A percentile compares a stretch with the other conserved stretches of the same genome.
These are phyloP conservation scores for Cottoperca gobio DNA, from an alignment of 2,797 vertebrate species.

Conservation along the genomic window DNA sequence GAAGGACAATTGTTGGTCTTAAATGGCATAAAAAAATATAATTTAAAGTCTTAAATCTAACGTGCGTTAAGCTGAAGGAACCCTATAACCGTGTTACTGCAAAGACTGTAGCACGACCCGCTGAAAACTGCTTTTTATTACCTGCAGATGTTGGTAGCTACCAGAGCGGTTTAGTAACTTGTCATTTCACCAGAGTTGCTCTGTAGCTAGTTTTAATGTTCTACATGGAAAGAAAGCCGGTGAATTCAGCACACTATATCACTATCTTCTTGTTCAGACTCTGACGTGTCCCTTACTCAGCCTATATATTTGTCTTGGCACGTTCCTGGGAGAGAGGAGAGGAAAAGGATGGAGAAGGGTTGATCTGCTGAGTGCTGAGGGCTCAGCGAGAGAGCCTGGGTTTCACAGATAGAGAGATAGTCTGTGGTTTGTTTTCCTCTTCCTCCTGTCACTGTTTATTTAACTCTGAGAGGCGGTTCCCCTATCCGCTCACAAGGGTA, in stretches of 20 bases:
- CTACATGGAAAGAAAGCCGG: neutral
- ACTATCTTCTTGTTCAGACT: conserved; percentile 12
- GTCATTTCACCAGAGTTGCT: neutral
- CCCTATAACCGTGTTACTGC: conserved; percentile 1
- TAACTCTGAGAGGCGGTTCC: conserved; percentile 59
- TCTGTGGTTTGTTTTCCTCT: conserved; percentile 71
- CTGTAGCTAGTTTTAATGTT: neutral
- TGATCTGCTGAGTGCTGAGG: conserved; percentile 82
- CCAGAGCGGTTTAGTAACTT: conserved; percentile 1
- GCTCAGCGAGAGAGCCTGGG: conserved; percentile 87
- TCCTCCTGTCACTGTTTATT: conserved; percentile 74
- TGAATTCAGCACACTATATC: conserved; percentile 12
- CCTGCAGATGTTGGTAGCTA: neutral
- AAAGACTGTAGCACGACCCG: neutral
- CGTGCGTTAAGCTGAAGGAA: no score
- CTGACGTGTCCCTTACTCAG: conserved; percentile 28
- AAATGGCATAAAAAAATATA: no score
- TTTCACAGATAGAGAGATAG: conserved; percentile 76
- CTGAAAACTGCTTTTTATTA: neutral
- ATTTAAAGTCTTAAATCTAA: no score
- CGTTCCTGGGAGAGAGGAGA: conserved; percentile 47
- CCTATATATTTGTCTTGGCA: conserved; percentile 70
- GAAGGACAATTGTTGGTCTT: no score
- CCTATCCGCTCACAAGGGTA: conserved; percentile 51
- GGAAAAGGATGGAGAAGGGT: conserved; percentile 65